phyloP scores from a whole-genome alignment of 1,140 invertebrate species.

The Caerostris extrusa region DNA sequence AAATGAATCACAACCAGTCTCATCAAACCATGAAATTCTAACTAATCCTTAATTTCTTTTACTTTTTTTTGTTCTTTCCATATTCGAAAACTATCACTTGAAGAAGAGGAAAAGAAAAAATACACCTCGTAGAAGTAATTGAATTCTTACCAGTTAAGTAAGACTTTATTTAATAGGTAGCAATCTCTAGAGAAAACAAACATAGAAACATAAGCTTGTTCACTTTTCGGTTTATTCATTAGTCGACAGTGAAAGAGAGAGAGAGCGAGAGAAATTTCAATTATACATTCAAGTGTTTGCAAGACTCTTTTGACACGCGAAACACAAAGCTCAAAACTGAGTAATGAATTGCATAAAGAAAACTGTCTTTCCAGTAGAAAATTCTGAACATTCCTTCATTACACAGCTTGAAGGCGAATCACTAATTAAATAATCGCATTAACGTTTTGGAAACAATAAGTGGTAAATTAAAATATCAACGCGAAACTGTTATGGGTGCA shows the following conservation, averaged over 20 bases:
- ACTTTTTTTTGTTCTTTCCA: no score
- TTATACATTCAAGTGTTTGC: neutral
- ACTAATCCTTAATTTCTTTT: no score
- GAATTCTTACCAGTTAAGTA: neutral
- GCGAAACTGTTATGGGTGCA: neutral
- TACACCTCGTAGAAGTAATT: neutral
- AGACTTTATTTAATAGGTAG: neutral
- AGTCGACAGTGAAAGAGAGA: neutral
- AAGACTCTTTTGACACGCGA: neutral
- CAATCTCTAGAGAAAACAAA: neutral
- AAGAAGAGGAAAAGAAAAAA: no score
- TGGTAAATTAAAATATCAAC: slow-evolving; percentile 37
- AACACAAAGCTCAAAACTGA: neutral
- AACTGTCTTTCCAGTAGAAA: neutral
- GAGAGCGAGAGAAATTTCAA: neutral
- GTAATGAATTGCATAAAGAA: slow-evolving; percentile 26
- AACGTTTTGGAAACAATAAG: slow-evolving; percentile 19
- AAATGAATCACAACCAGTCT: no score
- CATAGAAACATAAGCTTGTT: neutral
- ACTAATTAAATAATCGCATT: slow-evolving; percentile 59
- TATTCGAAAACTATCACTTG: no score
- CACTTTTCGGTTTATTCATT: slow-evolving; percentile 1
- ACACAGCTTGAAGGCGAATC: neutral
- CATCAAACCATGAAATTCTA: no score
- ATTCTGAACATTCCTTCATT: slow-evolving; percentile 7